phyloP scores from a whole-genome alignment of 1,140 invertebrate genomes.

The Tenebrio molitor region DNA sequence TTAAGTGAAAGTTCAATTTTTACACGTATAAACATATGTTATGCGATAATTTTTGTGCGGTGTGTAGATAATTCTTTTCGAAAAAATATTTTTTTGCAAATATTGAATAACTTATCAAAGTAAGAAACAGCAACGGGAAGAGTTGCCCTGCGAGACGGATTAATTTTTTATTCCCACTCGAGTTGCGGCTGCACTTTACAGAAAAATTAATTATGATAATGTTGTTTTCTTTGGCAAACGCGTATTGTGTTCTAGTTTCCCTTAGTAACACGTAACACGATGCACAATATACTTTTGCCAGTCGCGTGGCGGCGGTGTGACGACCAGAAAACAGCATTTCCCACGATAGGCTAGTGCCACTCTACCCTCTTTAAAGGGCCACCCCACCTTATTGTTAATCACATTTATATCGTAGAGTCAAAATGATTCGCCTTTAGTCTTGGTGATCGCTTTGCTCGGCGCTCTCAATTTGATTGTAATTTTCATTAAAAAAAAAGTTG shows the following conservation, averaged over 20 bases:
- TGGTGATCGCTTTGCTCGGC: not conserved
- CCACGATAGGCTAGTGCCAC: constrained; percentile 53
- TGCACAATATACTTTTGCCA: constrained; percentile 41
- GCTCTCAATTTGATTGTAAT: no score
- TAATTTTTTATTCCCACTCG: no score
- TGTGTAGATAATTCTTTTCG: no score
- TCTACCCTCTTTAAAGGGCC: constrained; percentile 42
- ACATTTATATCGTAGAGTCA: constrained; percentile 55
- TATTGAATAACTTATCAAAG: no score
- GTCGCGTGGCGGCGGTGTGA: constrained; percentile 62
- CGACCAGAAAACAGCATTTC: constrained; percentile 59
- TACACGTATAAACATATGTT: no score
- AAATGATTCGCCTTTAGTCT: constrained; percentile 45
- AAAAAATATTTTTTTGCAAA: no score
- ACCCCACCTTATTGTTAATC: constrained; percentile 57
- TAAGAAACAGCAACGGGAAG: no score
- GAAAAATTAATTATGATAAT: not conserved
- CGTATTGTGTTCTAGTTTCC: no score
- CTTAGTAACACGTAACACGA: constrained; percentile 17
- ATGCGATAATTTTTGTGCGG: no score
- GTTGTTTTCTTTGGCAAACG: constrained; percentile 15
- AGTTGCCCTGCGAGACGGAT: no score
- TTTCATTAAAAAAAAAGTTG: no score
- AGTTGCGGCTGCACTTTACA: constrained; percentile 4
- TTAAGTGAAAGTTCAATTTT: no score